A percentile compares a stretch with the other conserved stretches of the same genome.
phyloP scores from a whole-genome alignment of 2,888 invertebrate genomes.

The Sussaba pulchella region DNA sequence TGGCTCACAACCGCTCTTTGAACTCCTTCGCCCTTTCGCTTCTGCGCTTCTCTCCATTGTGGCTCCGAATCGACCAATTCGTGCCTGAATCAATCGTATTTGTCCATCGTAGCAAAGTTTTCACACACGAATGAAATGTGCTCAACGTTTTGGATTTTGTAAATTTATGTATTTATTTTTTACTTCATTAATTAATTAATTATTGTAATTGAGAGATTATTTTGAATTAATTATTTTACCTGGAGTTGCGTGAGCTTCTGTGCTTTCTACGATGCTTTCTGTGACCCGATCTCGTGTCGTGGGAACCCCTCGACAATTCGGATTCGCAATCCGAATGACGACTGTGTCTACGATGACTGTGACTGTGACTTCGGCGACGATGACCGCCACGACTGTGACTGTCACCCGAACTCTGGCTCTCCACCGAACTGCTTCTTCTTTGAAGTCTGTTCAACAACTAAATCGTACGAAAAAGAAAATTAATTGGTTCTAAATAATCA shows the following conservation, averaged over 20 bases:
- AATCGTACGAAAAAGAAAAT: not conserved
- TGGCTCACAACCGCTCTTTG: slow-evolving; percentile 82
- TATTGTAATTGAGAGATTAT: too few relatives aligned
- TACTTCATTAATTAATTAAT: too few relatives aligned
- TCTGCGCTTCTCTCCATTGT: slow-evolving; percentile 95
- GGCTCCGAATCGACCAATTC: slow-evolving; percentile 95
- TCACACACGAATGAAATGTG: not conserved
- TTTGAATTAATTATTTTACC: too few relatives aligned
- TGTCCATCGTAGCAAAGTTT: not conserved
- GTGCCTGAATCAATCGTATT: slow-evolving; percentile 79
- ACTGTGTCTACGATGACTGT: slow-evolving; percentile 91
- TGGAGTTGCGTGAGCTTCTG: slow-evolving; percentile 90
- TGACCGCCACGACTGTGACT: slow-evolving; percentile 88
- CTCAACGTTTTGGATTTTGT: too few relatives aligned
- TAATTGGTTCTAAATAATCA: too few relatives aligned
- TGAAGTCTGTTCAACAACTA: slow-evolving; percentile 83
- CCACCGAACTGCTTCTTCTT: slow-evolving; percentile 91
- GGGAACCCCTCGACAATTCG: slow-evolving; percentile 93
- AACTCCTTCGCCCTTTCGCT: slow-evolving; percentile 88
- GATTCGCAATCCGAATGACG: slow-evolving; percentile 96
- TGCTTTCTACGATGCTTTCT: slow-evolving; percentile 90
- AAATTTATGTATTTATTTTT: slow-evolving; percentile 4
- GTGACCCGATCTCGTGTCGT: slow-evolving; percentile 88
- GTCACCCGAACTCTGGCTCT: slow-evolving; percentile 96
- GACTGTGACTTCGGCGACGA: slow-evolving; percentile 90